Percentiles rank a stretch among this genome's conserved stretches.
These are phyloP conservation scores for Andrena fulva DNA, from an alignment of 2,888 invertebrate genomes.

Conservation along the genomic window DNA sequence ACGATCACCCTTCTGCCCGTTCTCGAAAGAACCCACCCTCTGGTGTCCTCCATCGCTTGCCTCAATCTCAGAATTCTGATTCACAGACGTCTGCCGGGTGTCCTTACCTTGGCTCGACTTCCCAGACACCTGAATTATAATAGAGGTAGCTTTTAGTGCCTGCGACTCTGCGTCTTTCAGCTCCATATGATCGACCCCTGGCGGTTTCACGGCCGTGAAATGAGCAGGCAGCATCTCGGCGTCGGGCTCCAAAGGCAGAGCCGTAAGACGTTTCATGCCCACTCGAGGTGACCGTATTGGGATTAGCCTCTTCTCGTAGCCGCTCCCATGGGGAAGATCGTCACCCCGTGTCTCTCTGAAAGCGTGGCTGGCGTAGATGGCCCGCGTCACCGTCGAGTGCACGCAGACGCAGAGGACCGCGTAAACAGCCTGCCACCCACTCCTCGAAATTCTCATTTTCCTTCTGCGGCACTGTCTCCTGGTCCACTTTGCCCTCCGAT, in stretches of 20 bases:
- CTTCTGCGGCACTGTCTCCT: not conserved
- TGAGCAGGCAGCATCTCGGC: slow-evolving; percentile 83
- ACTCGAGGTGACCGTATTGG: slow-evolving; percentile 36
- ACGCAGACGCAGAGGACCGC: slow-evolving; percentile 54
- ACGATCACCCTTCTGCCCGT: slow-evolving; percentile 86
- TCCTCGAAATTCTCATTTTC: slow-evolving; percentile 50
- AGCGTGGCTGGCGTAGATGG: not conserved
- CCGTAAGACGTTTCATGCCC: not conserved
- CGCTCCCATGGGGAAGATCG: not conserved
- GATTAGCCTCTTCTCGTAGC: slow-evolving; percentile 52
- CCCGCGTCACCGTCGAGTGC: slow-evolving; percentile 4
- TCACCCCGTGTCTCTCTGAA: slow-evolving; percentile 2
- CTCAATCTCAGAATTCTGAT: slow-evolving; percentile 86
- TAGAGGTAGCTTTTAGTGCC: not conserved
- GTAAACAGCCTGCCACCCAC: slow-evolving; percentile 36
- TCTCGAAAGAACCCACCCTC: slow-evolving; percentile 86
- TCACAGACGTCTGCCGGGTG: slow-evolving; percentile 85
- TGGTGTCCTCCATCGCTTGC: slow-evolving; percentile 86
- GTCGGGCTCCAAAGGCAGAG: slow-evolving; percentile 78
- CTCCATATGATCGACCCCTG: slow-evolving; percentile 83
- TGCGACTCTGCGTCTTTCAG: slow-evolving; percentile 57
- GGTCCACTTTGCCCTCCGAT: not conserved
- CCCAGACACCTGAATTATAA: not conserved
- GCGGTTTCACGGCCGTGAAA: slow-evolving; percentile 78
- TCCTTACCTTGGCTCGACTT: slow-evolving; percentile 68